Evolutionary conservation across 2,797 vertebrate species (phyloP).

Genomic region (Poecile montanus): DNA sequence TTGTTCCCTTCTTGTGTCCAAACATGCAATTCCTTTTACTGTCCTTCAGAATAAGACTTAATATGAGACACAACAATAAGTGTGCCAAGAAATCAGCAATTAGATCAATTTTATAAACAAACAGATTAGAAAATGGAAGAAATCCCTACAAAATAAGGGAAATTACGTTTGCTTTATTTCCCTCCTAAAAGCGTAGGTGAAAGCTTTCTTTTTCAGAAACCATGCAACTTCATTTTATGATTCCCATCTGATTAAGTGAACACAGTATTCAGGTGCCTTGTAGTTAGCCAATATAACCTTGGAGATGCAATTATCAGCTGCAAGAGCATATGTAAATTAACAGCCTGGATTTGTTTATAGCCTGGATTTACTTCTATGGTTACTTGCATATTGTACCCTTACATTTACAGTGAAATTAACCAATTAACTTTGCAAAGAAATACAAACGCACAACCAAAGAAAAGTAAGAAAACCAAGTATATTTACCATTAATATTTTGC

Average conservation of each 20-base stretch:
- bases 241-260: neutral
- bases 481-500: constrained; percentile 72
- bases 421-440: neutral
- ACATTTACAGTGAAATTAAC: neutral
- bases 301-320: neutral
- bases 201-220: constrained; percentile 4
- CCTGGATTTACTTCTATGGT: neutral
- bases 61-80: neutral
- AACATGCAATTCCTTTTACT: neutral
- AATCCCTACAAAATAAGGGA: neutral
- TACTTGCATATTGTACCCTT: neutral
- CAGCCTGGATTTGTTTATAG: neutral
- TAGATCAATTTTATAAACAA: neutral
- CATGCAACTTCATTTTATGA: neutral
- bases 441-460: neutral
- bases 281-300: neutral
- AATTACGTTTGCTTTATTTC: neutral
- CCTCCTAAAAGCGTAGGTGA: neutral
- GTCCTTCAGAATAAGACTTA: neutral
- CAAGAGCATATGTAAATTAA: neutral
- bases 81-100: neutral
- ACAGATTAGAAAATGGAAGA: neutral
- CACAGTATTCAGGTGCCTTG: neutral
- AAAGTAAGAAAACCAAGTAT: neutral
- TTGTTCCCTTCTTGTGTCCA: neutral